Percentiles rank a stretch among this genome's conserved stretches.
Conservation (phyloP, 2,888 invertebrate species). For the Catocala nupta region DNA sequence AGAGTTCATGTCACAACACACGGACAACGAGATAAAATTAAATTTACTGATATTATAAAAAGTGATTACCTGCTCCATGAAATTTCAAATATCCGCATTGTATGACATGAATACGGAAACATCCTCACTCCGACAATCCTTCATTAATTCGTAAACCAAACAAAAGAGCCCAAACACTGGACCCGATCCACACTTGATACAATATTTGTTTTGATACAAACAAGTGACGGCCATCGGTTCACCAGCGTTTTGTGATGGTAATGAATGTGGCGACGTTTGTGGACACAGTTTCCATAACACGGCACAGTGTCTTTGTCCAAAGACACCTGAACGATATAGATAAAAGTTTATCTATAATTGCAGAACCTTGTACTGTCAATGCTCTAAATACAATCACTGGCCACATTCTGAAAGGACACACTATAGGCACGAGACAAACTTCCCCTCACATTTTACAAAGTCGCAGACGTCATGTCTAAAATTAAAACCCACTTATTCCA, state of each 20-base stretch:
- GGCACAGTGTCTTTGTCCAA: slow-evolving; percentile 57
- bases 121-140: slow-evolving; percentile 73
- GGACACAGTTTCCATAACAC: slow-evolving; percentile 68
- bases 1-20: slow-evolving; percentile 10
- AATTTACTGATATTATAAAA: slow-evolving; percentile 3
- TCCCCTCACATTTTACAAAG: slow-evolving; percentile 81
- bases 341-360: slow-evolving; percentile 12
- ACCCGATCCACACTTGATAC: slow-evolving; percentile 80
- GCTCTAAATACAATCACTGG: slow-evolving; percentile 64
- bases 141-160: slow-evolving; percentile 83
- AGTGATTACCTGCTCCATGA: slow-evolving; percentile 39
- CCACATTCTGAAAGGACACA: slow-evolving; percentile 72
- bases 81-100: slow-evolving; percentile 50
- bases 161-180: slow-evolving; percentile 78
- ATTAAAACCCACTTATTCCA: slow-evolving; percentile 86
- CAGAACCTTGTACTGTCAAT: slow-evolving; percentile 18
- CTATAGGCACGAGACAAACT: slow-evolving; percentile 80
- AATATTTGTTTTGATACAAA: slow-evolving; percentile 85
- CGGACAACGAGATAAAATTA: slow-evolving; percentile 9
- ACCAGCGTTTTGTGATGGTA: slow-evolving; percentile 81
- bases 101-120: slow-evolving; percentile 54
- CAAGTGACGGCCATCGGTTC: slow-evolving; percentile 81
- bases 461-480: slow-evolving; percentile 83
- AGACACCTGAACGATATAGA: slow-evolving; percentile 29
- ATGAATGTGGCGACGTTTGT: slow-evolving; percentile 73